Evolutionary conservation across 2,113 vertebrate species (phyloP).

Genomic region (Actenoides lindsayi): DNA sequence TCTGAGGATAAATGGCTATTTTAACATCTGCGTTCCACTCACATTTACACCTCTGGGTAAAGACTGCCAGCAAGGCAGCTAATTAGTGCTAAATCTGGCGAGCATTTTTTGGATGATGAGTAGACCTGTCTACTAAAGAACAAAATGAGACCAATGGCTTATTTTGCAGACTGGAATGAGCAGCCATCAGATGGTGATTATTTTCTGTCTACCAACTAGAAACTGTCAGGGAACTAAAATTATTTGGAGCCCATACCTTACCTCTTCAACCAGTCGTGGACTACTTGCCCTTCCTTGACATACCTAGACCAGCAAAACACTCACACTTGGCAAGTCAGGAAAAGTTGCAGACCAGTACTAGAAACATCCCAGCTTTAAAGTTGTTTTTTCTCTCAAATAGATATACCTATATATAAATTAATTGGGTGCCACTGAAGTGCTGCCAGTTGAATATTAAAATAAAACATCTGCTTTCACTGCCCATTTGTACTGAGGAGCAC

Average conservation of each 20-base stretch:
- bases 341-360: background rate
- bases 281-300: background rate
- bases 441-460: slow-evolving; percentile 13
- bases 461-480: background rate
- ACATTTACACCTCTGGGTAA: background rate
- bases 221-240: background rate
- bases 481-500: background rate
- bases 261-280: background rate
- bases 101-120: background rate
- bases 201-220: background rate
- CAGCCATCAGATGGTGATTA: background rate
- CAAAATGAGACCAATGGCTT: background rate
- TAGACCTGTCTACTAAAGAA: background rate
- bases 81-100: background rate
- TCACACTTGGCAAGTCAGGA: background rate
- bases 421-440: background rate
- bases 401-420: background rate
- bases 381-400: background rate
- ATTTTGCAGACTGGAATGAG: background rate
- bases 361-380: background rate
- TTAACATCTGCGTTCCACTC: background rate
- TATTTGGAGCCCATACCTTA: background rate
- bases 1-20: background rate
- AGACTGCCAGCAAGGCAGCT: background rate
- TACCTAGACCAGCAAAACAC: background rate